Base-by-base conservation (phyloP, 2,797 vertebrate species). In the Cryptoprocta ferox region DNA sequence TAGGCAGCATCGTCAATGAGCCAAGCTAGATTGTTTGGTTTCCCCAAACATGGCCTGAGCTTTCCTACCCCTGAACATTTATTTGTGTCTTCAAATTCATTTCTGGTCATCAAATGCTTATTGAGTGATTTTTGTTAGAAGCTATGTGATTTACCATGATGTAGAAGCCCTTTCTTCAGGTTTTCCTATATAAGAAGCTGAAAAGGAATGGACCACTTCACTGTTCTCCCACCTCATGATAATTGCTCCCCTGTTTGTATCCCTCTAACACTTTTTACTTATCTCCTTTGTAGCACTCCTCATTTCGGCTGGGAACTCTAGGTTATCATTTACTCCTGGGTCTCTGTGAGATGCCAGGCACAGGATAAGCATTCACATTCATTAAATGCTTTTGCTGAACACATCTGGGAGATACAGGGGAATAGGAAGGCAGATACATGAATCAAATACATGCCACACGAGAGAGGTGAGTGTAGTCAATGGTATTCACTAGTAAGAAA, bases 11-110 rank as follows among this genome's bases (percentile, higher is more conserved):
- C 53, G 13, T 82, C 48, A 11, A 65, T 50, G 71, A 32, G 24
- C 59, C 53, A 94, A 14, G 66, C 26, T 68, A 39, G 35, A 50
- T 16, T 79, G 11, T 24, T 78, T 53, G 26, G 32, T 56, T 83
- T 91, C 32, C 39, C 91, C 63, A 73, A 71, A 35, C 4, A 88
- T 65, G 35, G 28, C 42, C 24, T 56, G 30, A 80, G 56, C 32
- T 78, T 71, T 82, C 61, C 68, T 94, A n/a, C 24, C 39, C 35
- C 32, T 66, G 9, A 91, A n/a, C 21, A 26, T 87, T 92, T 71
- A n/a, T 76, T 94, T 59, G n/a, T 71, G 26, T n/a, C 19, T 97
- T 76, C 30, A 7, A 92, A 56, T 93, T 78, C 15, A 42, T 91
- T 92, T 94, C 79, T 89, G 28, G 32, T 9, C 18, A 37, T 92